These are phyloP conservation scores for Dryobota labecula DNA, from an alignment of 2,888 invertebrate genomes.

Conservation along the genomic window DNA sequence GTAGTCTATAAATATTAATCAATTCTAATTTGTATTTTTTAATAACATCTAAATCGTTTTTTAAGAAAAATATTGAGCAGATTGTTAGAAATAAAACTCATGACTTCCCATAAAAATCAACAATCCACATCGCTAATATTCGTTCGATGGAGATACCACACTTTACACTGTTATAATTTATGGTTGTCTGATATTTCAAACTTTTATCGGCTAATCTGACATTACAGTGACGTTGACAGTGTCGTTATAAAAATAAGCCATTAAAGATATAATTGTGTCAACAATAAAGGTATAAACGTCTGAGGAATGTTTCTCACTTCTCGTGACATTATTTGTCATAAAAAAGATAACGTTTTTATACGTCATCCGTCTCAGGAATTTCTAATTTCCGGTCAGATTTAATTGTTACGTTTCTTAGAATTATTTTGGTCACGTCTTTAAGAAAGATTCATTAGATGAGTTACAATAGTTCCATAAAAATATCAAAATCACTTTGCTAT, in stretches of 20 bases:
- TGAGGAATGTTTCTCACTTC: constrained; percentile 57
- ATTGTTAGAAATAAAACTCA: neutral
- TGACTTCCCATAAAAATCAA: neutral
- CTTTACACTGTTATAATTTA: constrained; percentile 31
- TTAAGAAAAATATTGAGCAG: too few species aligned
- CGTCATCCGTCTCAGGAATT: constrained; percentile 74
- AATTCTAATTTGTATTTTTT: neutral
- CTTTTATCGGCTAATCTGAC: constrained; percentile 47
- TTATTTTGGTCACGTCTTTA: constrained; percentile 46
- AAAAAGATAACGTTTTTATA: constrained; percentile 68
- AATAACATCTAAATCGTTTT: neutral
- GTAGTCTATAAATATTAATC: too few species aligned
- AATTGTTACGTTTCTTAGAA: constrained; percentile 72
- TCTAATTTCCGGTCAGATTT: constrained; percentile 83
- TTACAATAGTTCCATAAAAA: constrained; percentile 6
- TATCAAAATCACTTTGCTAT: neutral
- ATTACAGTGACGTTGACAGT: constrained; percentile 39
- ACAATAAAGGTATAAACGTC: constrained; percentile 60
- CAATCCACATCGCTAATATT: neutral
- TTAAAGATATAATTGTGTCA: constrained; percentile 62
- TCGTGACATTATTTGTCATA: constrained; percentile 70
- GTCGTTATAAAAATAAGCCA: constrained; percentile 50
- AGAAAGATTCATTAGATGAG: constrained; percentile 19
- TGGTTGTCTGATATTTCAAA: constrained; percentile 28
- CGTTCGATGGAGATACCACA: neutral